Evolutionary conservation across 2,113 vertebrate genomes (phyloP).

Genomic region (Cnemophilus loriae): DNA sequence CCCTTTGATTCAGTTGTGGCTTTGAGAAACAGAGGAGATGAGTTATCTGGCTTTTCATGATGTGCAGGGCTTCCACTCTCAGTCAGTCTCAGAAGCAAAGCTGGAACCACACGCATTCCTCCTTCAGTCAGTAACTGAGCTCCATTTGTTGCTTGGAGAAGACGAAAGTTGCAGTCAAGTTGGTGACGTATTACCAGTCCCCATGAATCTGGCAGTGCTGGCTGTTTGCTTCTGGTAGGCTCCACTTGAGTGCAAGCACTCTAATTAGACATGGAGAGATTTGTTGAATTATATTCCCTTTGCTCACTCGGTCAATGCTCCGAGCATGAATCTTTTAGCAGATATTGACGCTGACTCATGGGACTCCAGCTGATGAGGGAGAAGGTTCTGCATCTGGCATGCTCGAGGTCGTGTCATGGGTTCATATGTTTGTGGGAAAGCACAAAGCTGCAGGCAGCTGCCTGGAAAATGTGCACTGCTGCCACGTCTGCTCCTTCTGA

Average conservation of each 20-base stretch:
- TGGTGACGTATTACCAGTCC: neutral
- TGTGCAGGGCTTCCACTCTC: neutral
- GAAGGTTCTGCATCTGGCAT: neutral
- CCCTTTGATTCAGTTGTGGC: neutral
- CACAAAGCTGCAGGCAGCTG: neutral
- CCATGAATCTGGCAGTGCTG: neutral
- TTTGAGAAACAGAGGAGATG: neutral
- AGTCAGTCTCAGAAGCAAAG: neutral
- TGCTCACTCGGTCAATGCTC: neutral
- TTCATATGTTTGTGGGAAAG: neutral
- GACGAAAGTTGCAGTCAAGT: neutral
- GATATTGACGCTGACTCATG: neutral
- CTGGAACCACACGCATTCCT: neutral
- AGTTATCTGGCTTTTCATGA: neutral
- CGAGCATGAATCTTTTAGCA: neutral
- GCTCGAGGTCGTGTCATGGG: neutral
- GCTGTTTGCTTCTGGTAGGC: neutral
- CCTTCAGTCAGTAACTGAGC: neutral
- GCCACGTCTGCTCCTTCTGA: neutral
- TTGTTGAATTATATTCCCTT: neutral
- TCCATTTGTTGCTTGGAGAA: neutral
- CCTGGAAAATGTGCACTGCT: neutral
- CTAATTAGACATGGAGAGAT: neutral
- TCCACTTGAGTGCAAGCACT: neutral
- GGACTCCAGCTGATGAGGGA: neutral